These are phyloP conservation scores for Pavo muticus DNA, from an alignment of 2,113 vertebrate species.

Conservation along the genomic window DNA sequence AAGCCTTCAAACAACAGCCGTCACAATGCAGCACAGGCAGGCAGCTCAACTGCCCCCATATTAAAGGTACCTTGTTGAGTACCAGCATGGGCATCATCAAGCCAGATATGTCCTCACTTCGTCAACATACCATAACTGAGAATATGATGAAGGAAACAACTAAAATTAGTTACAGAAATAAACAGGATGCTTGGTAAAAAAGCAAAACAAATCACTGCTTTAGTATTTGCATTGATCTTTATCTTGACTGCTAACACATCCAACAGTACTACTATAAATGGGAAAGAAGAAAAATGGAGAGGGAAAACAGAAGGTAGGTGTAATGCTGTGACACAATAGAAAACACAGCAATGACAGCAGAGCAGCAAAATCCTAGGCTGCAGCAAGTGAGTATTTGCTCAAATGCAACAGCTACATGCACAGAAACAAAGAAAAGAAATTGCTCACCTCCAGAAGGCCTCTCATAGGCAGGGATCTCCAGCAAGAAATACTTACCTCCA, in stretches of 20 bases:
- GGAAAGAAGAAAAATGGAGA: neutral
- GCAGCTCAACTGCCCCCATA: rapidly evolving
- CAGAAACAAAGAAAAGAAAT: too few species aligned
- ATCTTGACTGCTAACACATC: neutral
- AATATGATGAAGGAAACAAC: neutral
- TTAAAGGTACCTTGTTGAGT: neutral
- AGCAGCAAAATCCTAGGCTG: too few species aligned
- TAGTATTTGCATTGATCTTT: neutral
- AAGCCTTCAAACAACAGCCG: neutral
- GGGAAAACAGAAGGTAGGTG: neutral
- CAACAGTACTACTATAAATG: neutral
- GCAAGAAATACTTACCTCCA: too few species aligned
- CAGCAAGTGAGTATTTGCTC: too few species aligned
- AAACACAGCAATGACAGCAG: too few species aligned
- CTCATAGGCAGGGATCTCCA: too few species aligned
- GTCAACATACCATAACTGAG: neutral
- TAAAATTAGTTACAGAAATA: neutral
- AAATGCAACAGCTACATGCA: too few species aligned
- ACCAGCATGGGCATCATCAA: neutral
- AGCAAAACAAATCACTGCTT: neutral
- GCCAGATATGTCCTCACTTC: rapidly evolving
- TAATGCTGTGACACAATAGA: too few species aligned
- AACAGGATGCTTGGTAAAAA: neutral
- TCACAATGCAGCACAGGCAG: neutral
- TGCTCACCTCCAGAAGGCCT: too few species aligned